Evolutionary conservation across 2,113 vertebrate species (phyloP).

Genomic region (Scartelaos histophorus): DNA sequence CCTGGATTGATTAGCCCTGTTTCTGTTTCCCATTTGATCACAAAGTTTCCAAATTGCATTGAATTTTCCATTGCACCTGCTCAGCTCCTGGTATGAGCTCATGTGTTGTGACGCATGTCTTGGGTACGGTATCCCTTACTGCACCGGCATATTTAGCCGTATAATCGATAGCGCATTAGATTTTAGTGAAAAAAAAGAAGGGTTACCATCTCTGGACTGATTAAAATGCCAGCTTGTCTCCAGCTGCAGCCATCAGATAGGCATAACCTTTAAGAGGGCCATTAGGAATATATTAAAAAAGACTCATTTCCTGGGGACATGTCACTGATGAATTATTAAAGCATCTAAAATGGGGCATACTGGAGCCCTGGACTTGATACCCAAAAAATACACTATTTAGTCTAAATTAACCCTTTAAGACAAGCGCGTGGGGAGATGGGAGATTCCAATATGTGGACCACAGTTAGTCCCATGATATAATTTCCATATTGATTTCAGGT

Average conservation of each 20-base stretch:
- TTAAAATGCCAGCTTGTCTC: slow-evolving; percentile 70
- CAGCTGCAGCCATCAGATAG: slow-evolving; percentile 72
- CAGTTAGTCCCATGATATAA: slow-evolving; percentile 37
- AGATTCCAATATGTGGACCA: slow-evolving; percentile 29
- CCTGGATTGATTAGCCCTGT: neutral
- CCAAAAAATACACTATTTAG: slow-evolving; percentile 44
- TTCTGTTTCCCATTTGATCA: neutral
- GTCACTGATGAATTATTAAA: slow-evolving; percentile 75
- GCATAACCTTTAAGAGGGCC: slow-evolving; percentile 77
- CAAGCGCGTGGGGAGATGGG: slow-evolving; percentile 15
- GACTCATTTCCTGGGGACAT: slow-evolving; percentile 74
- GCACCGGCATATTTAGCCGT: slow-evolving; percentile 33
- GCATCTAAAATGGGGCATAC: slow-evolving; percentile 57
- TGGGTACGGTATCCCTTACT: neutral
- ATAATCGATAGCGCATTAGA: slow-evolving; percentile 51
- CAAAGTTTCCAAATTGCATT: neutral
- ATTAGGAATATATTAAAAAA: slow-evolving; percentile 81
- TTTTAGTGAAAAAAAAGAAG: slow-evolving; percentile 45
- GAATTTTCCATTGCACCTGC: neutral
- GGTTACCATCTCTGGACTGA: slow-evolving; percentile 54
- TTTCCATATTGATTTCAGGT: slow-evolving; percentile 47
- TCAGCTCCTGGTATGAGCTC: neutral
- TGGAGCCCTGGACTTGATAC: slow-evolving; percentile 15
- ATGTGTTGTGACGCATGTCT: slow-evolving; percentile 1
- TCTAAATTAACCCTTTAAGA: slow-evolving; percentile 44